Evolutionary conservation across 92 coral and sea anemone genomes (phyloP).

Genomic region (Epizoanthus illoricatus): DNA sequence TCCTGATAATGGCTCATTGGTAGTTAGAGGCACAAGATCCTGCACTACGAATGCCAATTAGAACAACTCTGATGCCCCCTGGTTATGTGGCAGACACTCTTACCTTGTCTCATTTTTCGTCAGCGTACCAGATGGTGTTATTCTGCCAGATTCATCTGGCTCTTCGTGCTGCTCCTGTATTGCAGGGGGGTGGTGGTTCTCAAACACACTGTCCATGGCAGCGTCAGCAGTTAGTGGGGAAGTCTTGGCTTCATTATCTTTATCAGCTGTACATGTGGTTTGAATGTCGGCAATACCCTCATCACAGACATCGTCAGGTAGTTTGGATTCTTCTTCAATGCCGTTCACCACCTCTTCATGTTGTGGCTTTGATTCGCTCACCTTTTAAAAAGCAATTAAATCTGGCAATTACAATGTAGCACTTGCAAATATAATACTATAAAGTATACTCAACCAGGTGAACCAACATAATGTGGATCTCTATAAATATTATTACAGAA

Average conservation of each 20-base stretch:
- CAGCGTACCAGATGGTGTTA: constrained; percentile 65
- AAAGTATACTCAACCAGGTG: too few relatives aligned
- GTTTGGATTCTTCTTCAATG: constrained; percentile 11
- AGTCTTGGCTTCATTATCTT: not conserved
- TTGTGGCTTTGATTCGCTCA: not conserved
- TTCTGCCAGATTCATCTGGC: constrained; percentile 49
- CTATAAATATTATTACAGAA: too few relatives aligned
- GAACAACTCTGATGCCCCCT: too few relatives aligned
- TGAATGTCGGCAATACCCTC: constrained; percentile 40
- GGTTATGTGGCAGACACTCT: not conserved
- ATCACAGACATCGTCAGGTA: constrained; percentile 12
- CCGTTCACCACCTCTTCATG: constrained; percentile 33
- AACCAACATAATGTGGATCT: too few relatives aligned
- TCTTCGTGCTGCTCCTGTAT: constrained; percentile 37
- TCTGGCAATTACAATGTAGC: too few relatives aligned
- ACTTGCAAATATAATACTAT: too few relatives aligned
- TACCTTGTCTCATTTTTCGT: constrained; percentile 50
- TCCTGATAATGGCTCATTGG: too few relatives aligned
- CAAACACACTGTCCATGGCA: constrained; percentile 19
- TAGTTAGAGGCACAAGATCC: too few relatives aligned
- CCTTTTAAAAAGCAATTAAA: not conserved
- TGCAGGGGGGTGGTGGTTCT: not conserved
- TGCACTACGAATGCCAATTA: too few relatives aligned
- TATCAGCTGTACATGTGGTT: not conserved
- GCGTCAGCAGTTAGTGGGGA: not conserved